phyloP scores from a whole-genome alignment of 2,113 vertebrate species.

The Anas platyrhynchos region DNA sequence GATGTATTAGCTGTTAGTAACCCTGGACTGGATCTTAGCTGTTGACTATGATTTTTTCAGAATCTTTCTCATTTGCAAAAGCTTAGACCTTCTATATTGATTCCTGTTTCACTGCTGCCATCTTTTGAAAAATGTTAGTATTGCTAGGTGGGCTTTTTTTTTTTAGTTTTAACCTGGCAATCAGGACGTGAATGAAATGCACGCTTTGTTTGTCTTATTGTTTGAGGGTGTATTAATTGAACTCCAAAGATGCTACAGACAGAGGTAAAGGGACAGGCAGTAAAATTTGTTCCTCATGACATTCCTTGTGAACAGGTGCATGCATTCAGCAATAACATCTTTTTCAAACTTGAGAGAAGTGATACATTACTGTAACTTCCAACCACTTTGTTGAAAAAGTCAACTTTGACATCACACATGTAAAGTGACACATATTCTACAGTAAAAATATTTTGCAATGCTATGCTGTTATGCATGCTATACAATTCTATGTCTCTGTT shows the following conservation, averaged over 20 bases:
- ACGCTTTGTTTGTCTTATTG: not conserved
- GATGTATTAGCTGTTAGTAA: slow-evolving; percentile 33
- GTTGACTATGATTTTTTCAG: not conserved
- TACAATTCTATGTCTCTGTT: not conserved
- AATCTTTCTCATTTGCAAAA: not conserved
- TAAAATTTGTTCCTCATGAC: slow-evolving; percentile 2
- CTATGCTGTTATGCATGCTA: not conserved
- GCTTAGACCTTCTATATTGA: not conserved
- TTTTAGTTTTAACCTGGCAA: not conserved
- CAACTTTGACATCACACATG: not conserved
- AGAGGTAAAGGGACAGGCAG: slow-evolving; percentile 35
- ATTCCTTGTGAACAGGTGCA: not conserved
- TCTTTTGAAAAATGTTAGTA: slow-evolving; percentile 38
- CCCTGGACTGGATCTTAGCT: not conserved
- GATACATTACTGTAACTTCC: not conserved
- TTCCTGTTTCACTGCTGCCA: slow-evolving; percentile 71
- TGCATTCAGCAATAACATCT: slow-evolving; percentile 12
- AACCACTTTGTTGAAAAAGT: not conserved
- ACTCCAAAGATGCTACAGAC: slow-evolving; percentile 7
- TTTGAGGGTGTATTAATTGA: slow-evolving; percentile 28
- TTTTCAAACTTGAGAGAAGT: not conserved
- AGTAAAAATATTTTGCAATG: not conserved
- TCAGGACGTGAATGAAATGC: not conserved
- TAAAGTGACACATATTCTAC: not conserved
- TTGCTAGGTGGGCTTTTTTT: not conserved